Evolutionary conservation across 2,888 invertebrate species (phyloP), one percentile per base, ranked within the genome.

Genomic region (Teleogryllus oceanicus): DNA sequence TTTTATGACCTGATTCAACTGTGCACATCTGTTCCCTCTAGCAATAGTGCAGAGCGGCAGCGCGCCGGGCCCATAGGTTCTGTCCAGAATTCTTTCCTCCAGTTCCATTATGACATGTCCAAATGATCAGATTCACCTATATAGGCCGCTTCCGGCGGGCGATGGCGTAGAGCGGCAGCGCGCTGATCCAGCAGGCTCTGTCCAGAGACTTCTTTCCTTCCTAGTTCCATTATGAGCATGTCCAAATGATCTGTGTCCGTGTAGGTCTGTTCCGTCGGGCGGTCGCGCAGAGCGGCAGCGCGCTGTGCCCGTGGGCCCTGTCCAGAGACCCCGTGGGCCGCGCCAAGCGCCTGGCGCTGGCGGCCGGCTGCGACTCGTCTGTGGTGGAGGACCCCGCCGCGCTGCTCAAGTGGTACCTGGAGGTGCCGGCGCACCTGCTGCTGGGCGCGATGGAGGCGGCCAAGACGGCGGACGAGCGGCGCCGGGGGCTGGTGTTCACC

Each of bases 301-400:
- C 62, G 62, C 62, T 62, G 62, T 62, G 62, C 62, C 62, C 62
- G 13, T 62, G 62, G 62, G 62, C 62, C 13, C n/a, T 18, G 16
- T 62, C 62, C 62, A 10, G 62, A 8, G 62, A 62, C 8, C 62
- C 62, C 16, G 13, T 62, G 62, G 62, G 62, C 4, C 62, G 62
- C 62, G 62, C 62, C 62, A 62, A 62, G 62, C 62, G 62, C 62
- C 62, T 62, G 62, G 62, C 62, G 16, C 16, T 62, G n/a, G 62
- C 62, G 16, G 62, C 62, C 4, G 62, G 62, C 62, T 62, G 62
- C 62, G 62, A 62, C n/a, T n/a, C 62, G n/a, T 13, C 62, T 0
- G 62, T n/a, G 13, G 62, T n/a, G 13, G 62, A 62, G n/a, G 62
- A 62, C 62, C 62, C 62, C 12, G 62, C 62, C 62, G 62, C 62